Conservation (phyloP, 53 echinoderm and acorn worm genomes). For the Mesocentrotus franciscanus region DNA sequence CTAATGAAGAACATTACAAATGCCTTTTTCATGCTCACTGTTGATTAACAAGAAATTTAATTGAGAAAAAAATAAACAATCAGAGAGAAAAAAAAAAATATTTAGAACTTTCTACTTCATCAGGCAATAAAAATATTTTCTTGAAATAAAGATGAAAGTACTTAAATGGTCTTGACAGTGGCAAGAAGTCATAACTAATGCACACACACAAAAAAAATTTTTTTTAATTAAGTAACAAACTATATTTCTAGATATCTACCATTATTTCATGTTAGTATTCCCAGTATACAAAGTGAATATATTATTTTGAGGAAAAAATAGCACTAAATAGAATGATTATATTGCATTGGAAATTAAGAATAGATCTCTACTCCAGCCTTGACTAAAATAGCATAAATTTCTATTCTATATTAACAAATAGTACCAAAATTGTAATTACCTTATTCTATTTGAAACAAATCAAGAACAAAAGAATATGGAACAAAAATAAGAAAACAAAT, state of each 20-base stretch:
- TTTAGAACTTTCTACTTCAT: not conserved
- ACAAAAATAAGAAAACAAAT: constrained; percentile 13
- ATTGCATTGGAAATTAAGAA: not conserved
- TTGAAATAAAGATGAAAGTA: not conserved
- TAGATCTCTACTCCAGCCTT: not conserved
- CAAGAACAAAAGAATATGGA: constrained; percentile 9
- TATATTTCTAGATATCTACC: not conserved
- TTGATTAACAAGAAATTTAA: too few relatives aligned
- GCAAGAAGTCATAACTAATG: not conserved
- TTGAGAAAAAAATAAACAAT: too few relatives aligned
- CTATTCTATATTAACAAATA: constrained; percentile 26
- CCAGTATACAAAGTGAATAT: not conserved
- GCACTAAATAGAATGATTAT: not conserved
- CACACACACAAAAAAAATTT: not conserved
- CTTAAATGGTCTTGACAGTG: too few relatives aligned
- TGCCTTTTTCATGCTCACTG: too few relatives aligned
- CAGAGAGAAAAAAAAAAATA: not conserved
- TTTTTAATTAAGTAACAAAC: not conserved
- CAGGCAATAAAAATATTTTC: not conserved
- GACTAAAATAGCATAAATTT: not conserved
- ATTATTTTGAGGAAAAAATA: not conserved
- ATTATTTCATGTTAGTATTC: not conserved
- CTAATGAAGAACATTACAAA: too few relatives aligned
- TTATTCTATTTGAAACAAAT: constrained; percentile 33
- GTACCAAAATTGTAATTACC: constrained; percentile 32